Percentiles rank a stretch among this genome's conserved stretches.
phyloP scores from a whole-genome alignment of 64 coral and sea anemone genomes.

The Exaiptasia diaphana region DNA sequence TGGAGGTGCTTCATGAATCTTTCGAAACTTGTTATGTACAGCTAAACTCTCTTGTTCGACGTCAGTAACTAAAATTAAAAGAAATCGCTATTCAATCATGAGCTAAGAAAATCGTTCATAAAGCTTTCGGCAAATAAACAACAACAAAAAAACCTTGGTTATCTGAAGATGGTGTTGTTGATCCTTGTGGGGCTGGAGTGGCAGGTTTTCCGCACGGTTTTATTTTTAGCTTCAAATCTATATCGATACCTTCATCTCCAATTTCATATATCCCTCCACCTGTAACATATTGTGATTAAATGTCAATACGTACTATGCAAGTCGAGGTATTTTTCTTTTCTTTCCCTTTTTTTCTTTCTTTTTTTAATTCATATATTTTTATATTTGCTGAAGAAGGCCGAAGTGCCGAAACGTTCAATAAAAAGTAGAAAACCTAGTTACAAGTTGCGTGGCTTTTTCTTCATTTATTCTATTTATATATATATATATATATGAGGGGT shows the following conservation, averaged over 20 bases:
- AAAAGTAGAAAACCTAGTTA: too few relatives aligned
- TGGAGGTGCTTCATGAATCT: conserved; percentile 36
- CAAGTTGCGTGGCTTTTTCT: too few relatives aligned
- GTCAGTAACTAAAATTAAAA: background rate
- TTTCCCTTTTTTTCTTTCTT: too few relatives aligned
- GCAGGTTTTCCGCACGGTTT: background rate
- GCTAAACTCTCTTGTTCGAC: background rate
- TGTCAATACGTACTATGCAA: too few relatives aligned
- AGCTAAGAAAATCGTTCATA: too few relatives aligned
- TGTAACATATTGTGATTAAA: too few relatives aligned
- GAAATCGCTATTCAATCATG: too few relatives aligned
- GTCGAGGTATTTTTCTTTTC: too few relatives aligned
- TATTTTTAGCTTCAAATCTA: conserved; percentile 18
- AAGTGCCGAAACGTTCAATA: too few relatives aligned
- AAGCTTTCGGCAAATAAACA: background rate
- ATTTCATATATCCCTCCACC: conserved; percentile 49
- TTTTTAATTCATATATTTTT: background rate
- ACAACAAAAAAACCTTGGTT: background rate
- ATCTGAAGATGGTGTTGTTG: background rate
- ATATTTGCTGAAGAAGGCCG: too few relatives aligned
- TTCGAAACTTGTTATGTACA: conserved; percentile 48
- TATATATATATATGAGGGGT: too few relatives aligned
- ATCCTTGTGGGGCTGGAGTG: background rate
- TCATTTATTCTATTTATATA: too few relatives aligned
- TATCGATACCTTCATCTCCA: conserved; percentile 2